A percentile compares a stretch with the other conserved stretches of the same genome.
phyloP scores from a whole-genome alignment of 2,888 invertebrate genomes.

The Drosophila picticornis region DNA sequence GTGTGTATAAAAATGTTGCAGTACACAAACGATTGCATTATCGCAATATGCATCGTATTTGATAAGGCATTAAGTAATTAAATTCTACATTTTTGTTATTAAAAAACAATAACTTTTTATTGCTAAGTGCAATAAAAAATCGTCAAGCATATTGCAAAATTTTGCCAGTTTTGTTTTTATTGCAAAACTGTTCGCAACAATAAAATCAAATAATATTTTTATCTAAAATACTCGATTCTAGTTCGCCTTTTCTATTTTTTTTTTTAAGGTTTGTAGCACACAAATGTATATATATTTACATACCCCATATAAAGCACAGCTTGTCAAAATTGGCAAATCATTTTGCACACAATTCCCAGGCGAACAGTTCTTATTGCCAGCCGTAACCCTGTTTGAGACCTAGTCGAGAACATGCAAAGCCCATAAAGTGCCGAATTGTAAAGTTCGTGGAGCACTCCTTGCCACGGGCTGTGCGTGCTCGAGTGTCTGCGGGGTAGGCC shows the following conservation, averaged over 20 bases:
- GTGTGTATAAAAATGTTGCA: neutral
- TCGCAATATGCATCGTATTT: neutral
- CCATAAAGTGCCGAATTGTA: slow-evolving; percentile 49
- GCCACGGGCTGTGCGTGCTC: slow-evolving; percentile 53
- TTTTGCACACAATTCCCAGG: slow-evolving; percentile 38
- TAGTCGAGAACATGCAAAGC: slow-evolving; percentile 6
- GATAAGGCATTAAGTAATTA: neutral
- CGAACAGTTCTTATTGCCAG: slow-evolving; percentile 10
- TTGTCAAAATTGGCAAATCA: slow-evolving; percentile 24
- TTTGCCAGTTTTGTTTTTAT: neutral
- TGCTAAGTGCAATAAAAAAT: neutral
- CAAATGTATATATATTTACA: neutral
- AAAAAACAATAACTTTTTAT: neutral
- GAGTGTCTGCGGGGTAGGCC: slow-evolving; percentile 35
- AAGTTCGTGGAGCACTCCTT: slow-evolving; percentile 45
- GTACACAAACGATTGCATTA: neutral
- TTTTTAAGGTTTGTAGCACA: neutral
- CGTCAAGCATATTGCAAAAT: neutral
- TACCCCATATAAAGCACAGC: neutral
- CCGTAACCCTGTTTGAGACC: neutral
- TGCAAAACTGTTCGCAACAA: neutral
- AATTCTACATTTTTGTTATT: neutral
- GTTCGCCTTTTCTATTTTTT: neutral
- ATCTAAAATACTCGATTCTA: neutral
- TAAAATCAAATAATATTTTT: neutral